A percentile compares a stretch with the other conserved stretches of the same genome.
phyloP scores from a whole-genome alignment of 2,113 vertebrate species.

The Noctilio leporinus region DNA sequence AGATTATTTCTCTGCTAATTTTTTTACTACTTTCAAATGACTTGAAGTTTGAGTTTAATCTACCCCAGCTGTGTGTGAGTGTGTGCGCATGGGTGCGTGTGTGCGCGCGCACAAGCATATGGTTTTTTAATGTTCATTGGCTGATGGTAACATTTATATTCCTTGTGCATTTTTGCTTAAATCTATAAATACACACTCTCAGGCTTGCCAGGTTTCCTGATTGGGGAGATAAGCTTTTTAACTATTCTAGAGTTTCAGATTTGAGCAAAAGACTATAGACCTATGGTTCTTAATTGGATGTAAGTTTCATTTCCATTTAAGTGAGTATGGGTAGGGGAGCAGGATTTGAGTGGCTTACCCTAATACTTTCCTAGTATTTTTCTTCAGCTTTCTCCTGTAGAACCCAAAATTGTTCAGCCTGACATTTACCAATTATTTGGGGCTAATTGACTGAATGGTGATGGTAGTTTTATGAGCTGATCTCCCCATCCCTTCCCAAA shows the following conservation, averaged over 20 bases:
- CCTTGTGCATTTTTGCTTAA: conserved; percentile 39
- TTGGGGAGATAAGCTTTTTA: conserved; percentile 39
- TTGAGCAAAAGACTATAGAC: neutral
- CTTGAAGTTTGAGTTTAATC: conserved; percentile 33
- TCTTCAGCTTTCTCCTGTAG: neutral
- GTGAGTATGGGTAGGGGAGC: neutral
- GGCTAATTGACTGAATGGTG: neutral
- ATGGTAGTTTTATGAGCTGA: neutral
- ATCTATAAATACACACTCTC: conserved; percentile 34
- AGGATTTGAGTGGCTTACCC: neutral
- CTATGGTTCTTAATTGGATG: neutral
- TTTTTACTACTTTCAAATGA: conserved; percentile 42
- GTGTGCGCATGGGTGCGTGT: neutral
- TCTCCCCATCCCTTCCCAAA: neutral
- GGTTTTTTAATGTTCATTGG: neutral
- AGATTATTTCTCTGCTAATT: conserved; percentile 16
- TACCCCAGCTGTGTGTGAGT: conserved; percentile 8
- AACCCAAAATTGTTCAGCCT: neutral
- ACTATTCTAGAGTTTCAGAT: conserved; percentile 8
- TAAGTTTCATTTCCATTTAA: neutral
- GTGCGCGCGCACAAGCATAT: neutral
- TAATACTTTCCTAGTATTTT: neutral
- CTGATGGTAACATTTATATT: conserved; percentile 49
- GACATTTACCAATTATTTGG: neutral
- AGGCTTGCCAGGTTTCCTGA: neutral